Percentiles rank a stretch among this genome's conserved stretches.
phyloP scores from a whole-genome alignment of 2,797 vertebrate genomes.

The Peromyscus melanophrys region DNA sequence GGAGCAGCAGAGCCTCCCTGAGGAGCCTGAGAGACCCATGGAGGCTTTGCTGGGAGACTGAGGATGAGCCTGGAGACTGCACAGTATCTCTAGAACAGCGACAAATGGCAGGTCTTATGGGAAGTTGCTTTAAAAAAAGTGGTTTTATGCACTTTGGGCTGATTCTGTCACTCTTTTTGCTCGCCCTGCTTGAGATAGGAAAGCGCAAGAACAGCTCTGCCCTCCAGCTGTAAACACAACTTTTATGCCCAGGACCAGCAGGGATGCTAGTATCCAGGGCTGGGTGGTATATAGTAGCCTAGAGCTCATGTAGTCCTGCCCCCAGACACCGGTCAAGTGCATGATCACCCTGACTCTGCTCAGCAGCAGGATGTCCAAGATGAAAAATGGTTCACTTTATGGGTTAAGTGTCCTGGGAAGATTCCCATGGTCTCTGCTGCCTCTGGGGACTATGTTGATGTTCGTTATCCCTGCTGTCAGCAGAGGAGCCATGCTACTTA shows the following conservation, averaged over 20 bases:
- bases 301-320: neutral
- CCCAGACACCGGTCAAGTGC: neutral
- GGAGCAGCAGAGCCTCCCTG: no score
- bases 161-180: neutral
- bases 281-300: neutral
- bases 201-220: fast-evolving
- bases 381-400: neutral
- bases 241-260: neutral
- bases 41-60: neutral
- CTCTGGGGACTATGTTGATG: no score
- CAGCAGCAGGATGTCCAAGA: neutral
- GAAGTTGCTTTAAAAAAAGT: neutral
- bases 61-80: no score
- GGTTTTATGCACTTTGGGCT: neutral
- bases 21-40: no score
- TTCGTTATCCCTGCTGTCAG: neutral
- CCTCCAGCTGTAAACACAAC: neutral
- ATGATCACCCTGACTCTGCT: neutral
- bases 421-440: neutral
- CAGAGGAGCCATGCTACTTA: neutral
- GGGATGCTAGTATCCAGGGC: neutral
- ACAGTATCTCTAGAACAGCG: neutral
- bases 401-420: neutral
- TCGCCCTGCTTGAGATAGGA: neutral
- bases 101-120: neutral